These are phyloP conservation scores for Dryobota labecula DNA, from an alignment of 2,888 invertebrate genomes.

Conservation along the genomic window DNA sequence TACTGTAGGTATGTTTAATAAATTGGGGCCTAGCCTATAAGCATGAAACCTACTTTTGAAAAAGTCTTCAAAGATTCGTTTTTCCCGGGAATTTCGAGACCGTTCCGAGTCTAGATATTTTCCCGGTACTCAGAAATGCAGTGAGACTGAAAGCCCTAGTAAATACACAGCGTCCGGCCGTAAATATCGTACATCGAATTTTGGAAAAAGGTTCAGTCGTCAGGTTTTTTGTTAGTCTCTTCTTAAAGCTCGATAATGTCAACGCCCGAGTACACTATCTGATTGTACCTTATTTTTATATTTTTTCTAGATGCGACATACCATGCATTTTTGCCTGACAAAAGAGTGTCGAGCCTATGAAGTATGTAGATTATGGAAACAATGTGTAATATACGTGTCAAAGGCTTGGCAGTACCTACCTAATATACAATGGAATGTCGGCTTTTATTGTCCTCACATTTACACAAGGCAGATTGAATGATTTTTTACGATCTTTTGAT, in stretches of 20 bases:
- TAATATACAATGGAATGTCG: background rate
- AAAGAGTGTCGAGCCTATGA: background rate
- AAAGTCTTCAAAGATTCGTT: too few relatives aligned
- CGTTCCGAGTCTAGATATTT: too few relatives aligned
- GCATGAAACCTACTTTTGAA: too few relatives aligned
- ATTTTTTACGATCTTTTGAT: background rate
- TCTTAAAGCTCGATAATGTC: background rate
- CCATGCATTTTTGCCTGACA: constrained; percentile 5
- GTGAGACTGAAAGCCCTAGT: too few relatives aligned
- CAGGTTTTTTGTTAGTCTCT: too few relatives aligned
- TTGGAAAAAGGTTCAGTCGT: constrained; percentile 1
- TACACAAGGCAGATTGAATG: background rate
- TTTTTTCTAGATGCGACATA: background rate
- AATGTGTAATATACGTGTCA: constrained; percentile 12
- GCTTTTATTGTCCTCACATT: constrained; percentile 9
- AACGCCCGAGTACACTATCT: background rate
- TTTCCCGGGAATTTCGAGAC: too few relatives aligned
- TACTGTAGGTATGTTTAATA: too few relatives aligned
- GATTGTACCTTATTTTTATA: background rate
- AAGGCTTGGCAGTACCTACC: background rate
- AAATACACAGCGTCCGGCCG: background rate
- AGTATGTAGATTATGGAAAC: constrained; percentile 13
- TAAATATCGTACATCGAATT: background rate
- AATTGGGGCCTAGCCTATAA: too few relatives aligned
- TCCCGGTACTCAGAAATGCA: too few relatives aligned